A percentile compares a stretch with the other conserved stretches of the same genome.
These are phyloP conservation scores for Columbina picui DNA, from an alignment of 2,113 vertebrate species.

Conservation along the genomic window DNA sequence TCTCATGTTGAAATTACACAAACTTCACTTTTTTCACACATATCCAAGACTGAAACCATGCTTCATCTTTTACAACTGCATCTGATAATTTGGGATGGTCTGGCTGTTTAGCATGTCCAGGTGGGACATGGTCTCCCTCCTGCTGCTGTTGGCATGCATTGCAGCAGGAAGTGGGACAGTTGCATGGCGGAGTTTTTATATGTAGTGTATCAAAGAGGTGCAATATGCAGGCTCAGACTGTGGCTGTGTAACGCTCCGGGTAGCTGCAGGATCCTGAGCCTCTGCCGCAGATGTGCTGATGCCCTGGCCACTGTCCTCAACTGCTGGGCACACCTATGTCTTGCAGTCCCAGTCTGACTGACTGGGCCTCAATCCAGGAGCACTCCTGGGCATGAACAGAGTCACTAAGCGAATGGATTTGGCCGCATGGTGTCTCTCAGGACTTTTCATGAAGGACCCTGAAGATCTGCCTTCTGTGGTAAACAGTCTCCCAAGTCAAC, in stretches of 20 bases:
- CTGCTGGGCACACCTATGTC: accelerated
- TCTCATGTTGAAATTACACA: neutral
- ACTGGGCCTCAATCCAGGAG: neutral
- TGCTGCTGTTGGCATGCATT: neutral
- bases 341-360: neutral
- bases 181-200: neutral
- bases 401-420: neutral
- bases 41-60: neutral
- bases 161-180: neutral
- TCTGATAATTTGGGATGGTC: neutral
- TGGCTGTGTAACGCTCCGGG: neutral
- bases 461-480: neutral
- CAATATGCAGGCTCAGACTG: neutral
- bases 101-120: neutral
- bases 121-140: neutral
- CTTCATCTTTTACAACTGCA: neutral
- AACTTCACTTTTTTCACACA: neutral
- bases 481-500: neutral
- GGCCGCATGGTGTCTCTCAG: neutral
- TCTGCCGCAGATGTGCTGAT: accelerated
- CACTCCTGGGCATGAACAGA: neutral
- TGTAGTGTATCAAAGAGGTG: neutral
- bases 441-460: neutral
- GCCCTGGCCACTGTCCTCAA: neutral
- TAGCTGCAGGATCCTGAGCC: neutral